Conservation (phyloP, 2,888 invertebrate species). For the Chalcis sispes region DNA sequence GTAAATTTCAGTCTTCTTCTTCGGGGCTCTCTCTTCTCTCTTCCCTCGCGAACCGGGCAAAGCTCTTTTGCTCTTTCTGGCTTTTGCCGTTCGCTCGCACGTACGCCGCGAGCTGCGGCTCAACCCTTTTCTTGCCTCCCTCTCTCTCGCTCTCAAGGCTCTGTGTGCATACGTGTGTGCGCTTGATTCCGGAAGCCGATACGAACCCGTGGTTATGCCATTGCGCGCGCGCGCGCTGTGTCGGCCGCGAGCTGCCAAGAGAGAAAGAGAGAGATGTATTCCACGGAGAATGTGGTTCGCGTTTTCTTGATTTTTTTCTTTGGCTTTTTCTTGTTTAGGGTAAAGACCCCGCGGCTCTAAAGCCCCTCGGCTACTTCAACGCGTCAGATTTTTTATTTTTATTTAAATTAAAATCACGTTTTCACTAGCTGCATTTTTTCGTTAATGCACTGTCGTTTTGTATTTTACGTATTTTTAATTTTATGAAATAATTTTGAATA, state of each 20-base stretch:
- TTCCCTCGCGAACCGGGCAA: constrained; percentile 18
- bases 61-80: constrained; percentile 2
- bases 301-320: not conserved
- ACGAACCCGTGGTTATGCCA: constrained; percentile 53
- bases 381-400: not conserved
- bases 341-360: too few species aligned
- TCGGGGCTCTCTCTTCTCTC: not conserved
- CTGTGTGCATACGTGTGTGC: constrained; percentile 49
- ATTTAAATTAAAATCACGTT: not conserved
- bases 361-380: too few species aligned
- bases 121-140: constrained; percentile 5
- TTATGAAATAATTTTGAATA: too few species aligned
- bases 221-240: constrained; percentile 43
- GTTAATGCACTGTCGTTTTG: too few species aligned
- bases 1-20: too few species aligned
- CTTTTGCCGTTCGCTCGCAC: constrained; percentile 26
- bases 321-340: not conserved
- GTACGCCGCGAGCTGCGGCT: not conserved
- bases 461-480: too few species aligned
- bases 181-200: constrained; percentile 60
- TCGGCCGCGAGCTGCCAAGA: constrained; percentile 23
- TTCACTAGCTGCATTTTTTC: not conserved
- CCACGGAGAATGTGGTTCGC: not conserved
- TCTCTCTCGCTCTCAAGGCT: constrained; percentile 37
- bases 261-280: not conserved